Conservation (phyloP, 2,113 vertebrate species). For the Chamaea fasciata region DNA sequence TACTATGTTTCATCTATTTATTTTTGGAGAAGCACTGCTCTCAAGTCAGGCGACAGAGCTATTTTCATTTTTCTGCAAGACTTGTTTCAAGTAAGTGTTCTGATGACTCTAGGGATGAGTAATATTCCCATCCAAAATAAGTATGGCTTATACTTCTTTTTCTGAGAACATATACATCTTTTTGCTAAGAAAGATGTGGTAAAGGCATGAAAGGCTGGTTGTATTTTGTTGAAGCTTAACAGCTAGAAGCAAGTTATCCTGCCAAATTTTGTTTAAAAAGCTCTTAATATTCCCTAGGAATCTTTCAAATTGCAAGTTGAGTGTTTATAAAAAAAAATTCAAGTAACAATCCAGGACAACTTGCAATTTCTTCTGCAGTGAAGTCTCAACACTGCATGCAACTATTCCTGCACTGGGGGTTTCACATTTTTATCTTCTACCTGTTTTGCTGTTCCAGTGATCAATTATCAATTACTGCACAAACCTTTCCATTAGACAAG, state of each 20-base stretch:
- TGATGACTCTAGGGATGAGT: background rate
- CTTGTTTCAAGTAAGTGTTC: background rate
- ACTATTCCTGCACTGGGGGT: background rate
- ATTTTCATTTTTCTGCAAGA: constrained; percentile 32
- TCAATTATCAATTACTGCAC: background rate
- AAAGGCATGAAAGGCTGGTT: background rate
- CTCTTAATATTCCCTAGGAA: background rate
- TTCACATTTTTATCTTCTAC: background rate
- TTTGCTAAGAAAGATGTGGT: background rate
- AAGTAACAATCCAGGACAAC: background rate
- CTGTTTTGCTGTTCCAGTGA: background rate
- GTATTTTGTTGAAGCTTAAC: background rate
- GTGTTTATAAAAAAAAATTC: background rate
- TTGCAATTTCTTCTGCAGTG: background rate
- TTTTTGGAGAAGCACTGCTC: background rate
- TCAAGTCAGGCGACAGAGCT: background rate
- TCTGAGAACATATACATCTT: background rate
- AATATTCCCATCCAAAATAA: constrained; percentile 4
- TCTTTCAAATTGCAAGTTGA: background rate
- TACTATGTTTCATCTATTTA: background rate
- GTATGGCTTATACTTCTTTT: background rate
- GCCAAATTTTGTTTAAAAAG: background rate
- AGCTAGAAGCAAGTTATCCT: background rate
- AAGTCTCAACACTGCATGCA: background rate
- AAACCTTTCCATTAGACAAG: background rate